Conservation (phyloP, 2,888 invertebrate species). For the Erebia aethiops region DNA sequence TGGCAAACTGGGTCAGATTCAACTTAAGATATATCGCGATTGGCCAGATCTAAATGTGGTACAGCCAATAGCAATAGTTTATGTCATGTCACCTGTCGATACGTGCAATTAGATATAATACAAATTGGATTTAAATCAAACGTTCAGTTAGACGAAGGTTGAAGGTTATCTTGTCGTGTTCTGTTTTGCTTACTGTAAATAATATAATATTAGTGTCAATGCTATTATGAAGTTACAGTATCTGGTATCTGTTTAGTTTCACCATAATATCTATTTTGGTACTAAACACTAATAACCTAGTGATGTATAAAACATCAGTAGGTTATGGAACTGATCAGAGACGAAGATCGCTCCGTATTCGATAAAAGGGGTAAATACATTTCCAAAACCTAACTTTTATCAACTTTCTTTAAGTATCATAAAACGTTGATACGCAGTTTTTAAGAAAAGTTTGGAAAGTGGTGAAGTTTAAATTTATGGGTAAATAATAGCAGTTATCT, state of each 20-base stretch:
- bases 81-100: slow-evolving; percentile 31
- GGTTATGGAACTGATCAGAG: no score
- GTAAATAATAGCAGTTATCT: no score
- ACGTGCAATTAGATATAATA: slow-evolving; percentile 24
- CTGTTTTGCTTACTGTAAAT: slow-evolving; percentile 21
- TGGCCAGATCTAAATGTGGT: slow-evolving; percentile 30
- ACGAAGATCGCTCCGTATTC: no score
- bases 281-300: no score
- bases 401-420: no score
- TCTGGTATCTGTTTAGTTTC: background rate
- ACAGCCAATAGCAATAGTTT: slow-evolving; percentile 37
- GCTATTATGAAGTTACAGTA: slow-evolving; percentile 7
- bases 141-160: slow-evolving; percentile 14
- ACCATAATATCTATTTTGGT: background rate
- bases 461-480: no score
- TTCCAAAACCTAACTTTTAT: no score
- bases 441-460: no score
- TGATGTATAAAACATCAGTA: no score
- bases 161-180: slow-evolving; percentile 31
- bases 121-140: slow-evolving; percentile 29
- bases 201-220: slow-evolving; percentile 17
- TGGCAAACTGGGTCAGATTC: slow-evolving; percentile 36
- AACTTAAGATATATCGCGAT: slow-evolving; percentile 31
- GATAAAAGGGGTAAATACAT: no score
- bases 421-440: no score